These are phyloP conservation scores for Neolamprologus ventralis DNA, from an alignment of 2,113 vertebrate genomes.

Conservation along the genomic window DNA sequence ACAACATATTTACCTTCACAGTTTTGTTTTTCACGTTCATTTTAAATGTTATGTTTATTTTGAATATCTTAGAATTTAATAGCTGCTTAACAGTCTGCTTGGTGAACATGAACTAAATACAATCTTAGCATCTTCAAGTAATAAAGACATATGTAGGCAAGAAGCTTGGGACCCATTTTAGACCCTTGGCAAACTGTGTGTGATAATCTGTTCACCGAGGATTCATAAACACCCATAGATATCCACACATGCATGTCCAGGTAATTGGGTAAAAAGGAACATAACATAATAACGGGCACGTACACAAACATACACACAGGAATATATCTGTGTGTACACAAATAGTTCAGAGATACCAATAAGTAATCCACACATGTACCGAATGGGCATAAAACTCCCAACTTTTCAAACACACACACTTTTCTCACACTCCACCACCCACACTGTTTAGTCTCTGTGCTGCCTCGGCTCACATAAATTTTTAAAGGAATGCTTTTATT, in stretches of 20 bases:
- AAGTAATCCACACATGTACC: neutral
- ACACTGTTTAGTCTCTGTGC: neutral
- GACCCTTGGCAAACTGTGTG: neutral
- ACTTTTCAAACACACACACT: neutral
- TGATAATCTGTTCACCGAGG: neutral
- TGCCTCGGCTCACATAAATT: conserved; percentile 33
- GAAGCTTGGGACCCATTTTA: neutral
- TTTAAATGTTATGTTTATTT: neutral
- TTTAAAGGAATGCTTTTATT: conserved; percentile 52
- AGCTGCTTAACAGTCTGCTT: neutral
- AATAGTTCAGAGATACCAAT: neutral
- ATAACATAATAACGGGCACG: neutral
- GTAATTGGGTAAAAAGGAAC: neutral
- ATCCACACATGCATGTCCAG: neutral
- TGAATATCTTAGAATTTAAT: neutral
- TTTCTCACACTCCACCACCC: neutral
- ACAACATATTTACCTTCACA: neutral
- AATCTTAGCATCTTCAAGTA: neutral
- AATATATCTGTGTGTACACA: neutral
- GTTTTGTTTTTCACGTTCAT: neutral
- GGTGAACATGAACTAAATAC: neutral
- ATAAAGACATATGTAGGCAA: neutral
- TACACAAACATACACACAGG: neutral
- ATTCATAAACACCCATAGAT: neutral
- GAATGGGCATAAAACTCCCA: neutral